Evolutionary conservation across 2,797 vertebrate species (phyloP).

Genomic region (Danio jaintianensis): DNA sequence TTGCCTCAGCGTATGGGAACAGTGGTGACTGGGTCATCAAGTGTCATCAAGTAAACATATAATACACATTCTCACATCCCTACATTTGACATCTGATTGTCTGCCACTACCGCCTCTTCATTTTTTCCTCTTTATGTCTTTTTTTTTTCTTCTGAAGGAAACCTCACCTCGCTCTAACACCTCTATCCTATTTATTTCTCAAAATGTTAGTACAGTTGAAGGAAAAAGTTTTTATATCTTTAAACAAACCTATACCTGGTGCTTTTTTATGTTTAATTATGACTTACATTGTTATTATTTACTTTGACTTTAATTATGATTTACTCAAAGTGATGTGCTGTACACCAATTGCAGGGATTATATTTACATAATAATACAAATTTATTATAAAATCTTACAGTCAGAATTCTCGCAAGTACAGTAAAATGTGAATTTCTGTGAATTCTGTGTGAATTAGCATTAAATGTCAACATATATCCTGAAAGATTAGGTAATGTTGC

Average conservation of each 20-base stretch:
- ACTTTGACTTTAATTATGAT: neutral
- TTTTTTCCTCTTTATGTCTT: neutral
- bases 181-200: neutral
- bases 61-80: neutral
- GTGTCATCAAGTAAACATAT: conserved; percentile 7
- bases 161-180: neutral
- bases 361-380: neutral
- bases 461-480: no score
- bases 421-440: no score
- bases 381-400: no score
- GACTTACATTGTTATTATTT: neutral
- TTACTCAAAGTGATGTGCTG: neutral
- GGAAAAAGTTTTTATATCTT: neutral
- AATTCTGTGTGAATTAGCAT: no score
- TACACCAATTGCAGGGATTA: neutral
- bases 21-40: neutral
- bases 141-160: neutral
- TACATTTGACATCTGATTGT: conserved; percentile 5
- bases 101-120: neutral
- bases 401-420: no score
- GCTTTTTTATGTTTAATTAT: neutral
- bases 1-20: neutral
- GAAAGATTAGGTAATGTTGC: no score
- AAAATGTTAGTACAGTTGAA: neutral
- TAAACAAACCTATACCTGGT: neutral